Base-by-base conservation (phyloP, 1,140 invertebrate species). In the Drosophila grimshawi region DNA sequence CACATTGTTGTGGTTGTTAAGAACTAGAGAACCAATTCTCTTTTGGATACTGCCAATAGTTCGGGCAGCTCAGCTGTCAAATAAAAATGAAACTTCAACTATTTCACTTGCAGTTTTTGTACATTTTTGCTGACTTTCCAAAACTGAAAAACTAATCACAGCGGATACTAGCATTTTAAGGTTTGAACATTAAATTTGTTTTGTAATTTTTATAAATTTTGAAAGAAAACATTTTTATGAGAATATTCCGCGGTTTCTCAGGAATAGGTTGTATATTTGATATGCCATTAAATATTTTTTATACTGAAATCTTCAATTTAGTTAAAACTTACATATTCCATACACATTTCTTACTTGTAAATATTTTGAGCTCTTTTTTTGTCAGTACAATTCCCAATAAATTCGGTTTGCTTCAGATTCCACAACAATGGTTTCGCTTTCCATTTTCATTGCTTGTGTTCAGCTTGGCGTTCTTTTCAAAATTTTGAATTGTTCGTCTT, bases 401-500 rank as follows among this genome's bases (percentile, higher is more conserved):
- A 11, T 52, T 11, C 11, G 5, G 55, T n/a, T 64, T 11, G 7
- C 29, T 48, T 41, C 11, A 35, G 43, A 0, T 3, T 8, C 2
- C 60, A 7, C 8, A 46, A 49, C 43, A 56, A 56, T 48, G 41
- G 6, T 64, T 64, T 46, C 33, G 33, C 37, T 41, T 56, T 70
- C 67, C 56, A 56, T 64, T 70, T 70, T 70, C 45, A 30, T 55
- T 43, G 33, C 52, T 56, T 56, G 51, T 41, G 35, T 43, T 55
- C 61, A 30, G 11, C 45, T 37, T 35, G 61, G 27, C 33, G n/a
- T 49, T 39, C 27, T 32, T 39, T 33, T n/a, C 41, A 11, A 43
- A 43, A 2, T 32, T 33, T 64, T 63, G 51, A 56, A 56, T 35
- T 55, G 59, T 33, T 27, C 29, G 11, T 8, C 43, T 39, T 52